Evolutionary conservation across 92 coral and sea anemone genomes (phyloP).

Genomic region (Anthopleura xanthogrammica): DNA sequence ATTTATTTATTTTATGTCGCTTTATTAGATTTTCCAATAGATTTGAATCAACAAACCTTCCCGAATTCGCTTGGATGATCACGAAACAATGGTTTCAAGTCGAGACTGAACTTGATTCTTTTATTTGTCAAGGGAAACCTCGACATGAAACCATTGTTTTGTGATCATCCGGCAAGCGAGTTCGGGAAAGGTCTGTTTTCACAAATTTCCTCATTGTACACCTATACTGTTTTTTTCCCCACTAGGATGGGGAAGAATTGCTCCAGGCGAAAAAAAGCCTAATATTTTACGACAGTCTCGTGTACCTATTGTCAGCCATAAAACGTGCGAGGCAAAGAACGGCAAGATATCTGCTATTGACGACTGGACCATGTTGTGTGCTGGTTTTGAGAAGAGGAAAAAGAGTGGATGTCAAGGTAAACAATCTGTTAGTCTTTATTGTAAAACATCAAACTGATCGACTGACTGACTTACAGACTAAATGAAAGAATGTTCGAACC

Average conservation of each 20-base stretch:
- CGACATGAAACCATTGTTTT: too few species aligned
- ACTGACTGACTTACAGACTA: not conserved
- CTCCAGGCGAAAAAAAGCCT: not conserved
- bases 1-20: too few species aligned
- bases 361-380: slow-evolving; percentile 52
- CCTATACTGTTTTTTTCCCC: not conserved
- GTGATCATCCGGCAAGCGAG: too few species aligned
- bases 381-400: slow-evolving; percentile 39
- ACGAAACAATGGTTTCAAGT: too few species aligned
- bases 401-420: slow-evolving; percentile 53
- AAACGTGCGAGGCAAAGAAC: slow-evolving; percentile 44
- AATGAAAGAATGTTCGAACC: not conserved
- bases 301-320: slow-evolving; percentile 41
- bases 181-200: too few species aligned
- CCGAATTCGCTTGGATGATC: too few species aligned
- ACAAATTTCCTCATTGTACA: not conserved
- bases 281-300: slow-evolving; percentile 38
- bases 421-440: not conserved
- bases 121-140: too few species aligned
- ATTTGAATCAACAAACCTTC: too few species aligned
- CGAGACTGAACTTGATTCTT: too few species aligned
- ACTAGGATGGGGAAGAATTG: slow-evolving; percentile 31
- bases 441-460: not conserved
- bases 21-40: too few species aligned
- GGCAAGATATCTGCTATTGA: slow-evolving; percentile 36